Conservation (phyloP, 2,888 invertebrate species). For the Odontothrips loti region DNA sequence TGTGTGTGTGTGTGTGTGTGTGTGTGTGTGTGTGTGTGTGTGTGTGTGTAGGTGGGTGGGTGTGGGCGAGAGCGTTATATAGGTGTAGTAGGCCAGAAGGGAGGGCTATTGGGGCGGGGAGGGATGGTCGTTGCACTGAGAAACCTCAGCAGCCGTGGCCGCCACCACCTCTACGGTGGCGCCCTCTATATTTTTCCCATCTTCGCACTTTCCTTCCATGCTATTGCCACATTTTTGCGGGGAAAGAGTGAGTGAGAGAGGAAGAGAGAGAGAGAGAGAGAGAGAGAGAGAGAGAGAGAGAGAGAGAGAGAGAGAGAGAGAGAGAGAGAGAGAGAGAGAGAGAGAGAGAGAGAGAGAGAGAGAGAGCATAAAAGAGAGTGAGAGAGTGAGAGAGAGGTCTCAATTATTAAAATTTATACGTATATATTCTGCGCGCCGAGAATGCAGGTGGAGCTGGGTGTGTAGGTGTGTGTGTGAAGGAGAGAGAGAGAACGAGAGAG, state of each 20-base stretch:
- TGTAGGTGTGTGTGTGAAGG: no score
- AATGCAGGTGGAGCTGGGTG: not conserved
- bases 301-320: not conserved
- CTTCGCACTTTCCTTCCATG: not conserved
- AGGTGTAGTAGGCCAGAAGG: not conserved
- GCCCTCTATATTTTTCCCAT: not conserved
- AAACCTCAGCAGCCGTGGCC: no score
- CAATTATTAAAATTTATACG: slow-evolving; percentile 3
- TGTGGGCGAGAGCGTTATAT: not conserved
- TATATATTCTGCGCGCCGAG: not conserved
- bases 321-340: no score
- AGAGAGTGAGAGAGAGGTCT: not conserved
- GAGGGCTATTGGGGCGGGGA: no score
- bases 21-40: not conserved
- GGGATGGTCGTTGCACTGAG: no score
- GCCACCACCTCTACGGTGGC: no score
- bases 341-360: not conserved
- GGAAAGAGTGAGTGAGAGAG: not conserved
- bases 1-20: not conserved
- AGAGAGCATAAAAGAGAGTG: no score
- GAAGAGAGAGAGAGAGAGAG: no score
- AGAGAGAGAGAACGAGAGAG: no score
- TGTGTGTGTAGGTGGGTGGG: not conserved
- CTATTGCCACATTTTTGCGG: not conserved
- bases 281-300: not conserved